Conservation (phyloP, 2,888 invertebrate species). For the Habrosyne pyritoides region DNA sequence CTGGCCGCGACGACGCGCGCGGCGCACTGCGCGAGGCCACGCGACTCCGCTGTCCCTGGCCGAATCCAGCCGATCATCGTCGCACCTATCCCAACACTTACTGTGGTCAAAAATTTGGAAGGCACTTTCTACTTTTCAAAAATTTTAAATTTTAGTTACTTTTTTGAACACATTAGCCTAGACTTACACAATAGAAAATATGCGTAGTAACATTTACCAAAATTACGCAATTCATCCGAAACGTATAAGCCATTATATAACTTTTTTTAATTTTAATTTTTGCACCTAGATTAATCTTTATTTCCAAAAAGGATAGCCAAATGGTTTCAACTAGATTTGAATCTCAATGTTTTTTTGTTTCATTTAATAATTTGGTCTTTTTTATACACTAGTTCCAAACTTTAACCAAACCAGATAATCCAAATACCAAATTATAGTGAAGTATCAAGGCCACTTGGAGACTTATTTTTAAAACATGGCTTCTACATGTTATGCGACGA, state of each 20-base stretch:
- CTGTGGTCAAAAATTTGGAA: conserved; percentile 87
- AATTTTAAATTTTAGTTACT: conserved; percentile 79
- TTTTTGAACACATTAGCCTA: conserved; percentile 91
- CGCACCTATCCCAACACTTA: conserved; percentile 84
- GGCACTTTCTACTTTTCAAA: conserved; percentile 91
- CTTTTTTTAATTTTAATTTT: conserved; percentile 57
- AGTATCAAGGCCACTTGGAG: conserved; percentile 83
- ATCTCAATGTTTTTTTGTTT: conserved; percentile 66
- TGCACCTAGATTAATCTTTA: conserved; percentile 73
- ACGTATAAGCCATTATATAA: conserved; percentile 80
- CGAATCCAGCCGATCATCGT: conserved; percentile 70
- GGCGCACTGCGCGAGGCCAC: conserved; percentile 10
- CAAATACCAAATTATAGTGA: conserved; percentile 78
- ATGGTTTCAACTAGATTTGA: conserved; percentile 79
- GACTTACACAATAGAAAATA: conserved; percentile 85
- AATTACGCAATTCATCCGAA: conserved; percentile 81
- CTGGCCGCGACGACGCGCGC: not conserved
- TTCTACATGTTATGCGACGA: conserved; percentile 69
- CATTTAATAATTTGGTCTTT: conserved; percentile 78
- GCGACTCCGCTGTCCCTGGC: conserved; percentile 25
- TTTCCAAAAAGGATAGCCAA: conserved; percentile 82
- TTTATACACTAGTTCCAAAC: conserved; percentile 81
- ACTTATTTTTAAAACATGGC: conserved; percentile 73
- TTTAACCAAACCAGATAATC: conserved; percentile 77
- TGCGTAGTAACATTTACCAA: conserved; percentile 84